Evolutionary conservation across 2,888 invertebrate genomes (phyloP).

Genomic region (Oxytorus armatus): DNA sequence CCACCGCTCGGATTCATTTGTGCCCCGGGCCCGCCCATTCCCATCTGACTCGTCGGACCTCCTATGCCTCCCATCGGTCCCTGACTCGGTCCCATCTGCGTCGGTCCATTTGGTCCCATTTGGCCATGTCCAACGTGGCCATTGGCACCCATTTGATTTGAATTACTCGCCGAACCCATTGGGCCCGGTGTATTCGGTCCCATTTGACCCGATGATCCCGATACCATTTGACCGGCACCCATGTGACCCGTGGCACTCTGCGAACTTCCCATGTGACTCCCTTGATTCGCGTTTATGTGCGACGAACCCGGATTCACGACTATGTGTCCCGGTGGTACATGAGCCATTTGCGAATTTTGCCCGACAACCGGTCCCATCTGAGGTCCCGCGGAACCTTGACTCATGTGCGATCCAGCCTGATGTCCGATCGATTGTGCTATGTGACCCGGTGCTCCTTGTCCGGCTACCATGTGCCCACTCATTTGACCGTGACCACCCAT

Average conservation of each 20-base stretch:
- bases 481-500: slow-evolving; percentile 71
- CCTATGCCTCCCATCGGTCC: slow-evolving; percentile 64
- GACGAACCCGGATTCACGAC: slow-evolving; percentile 68
- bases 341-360: slow-evolving; percentile 78
- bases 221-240: slow-evolving; percentile 49
- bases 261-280: slow-evolving; percentile 75
- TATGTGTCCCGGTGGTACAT: slow-evolving; percentile 70
- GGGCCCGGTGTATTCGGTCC: slow-evolving; percentile 81
- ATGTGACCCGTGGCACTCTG: slow-evolving; percentile 82
- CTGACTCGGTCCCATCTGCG: slow-evolving; percentile 73
- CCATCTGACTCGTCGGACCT: slow-evolving; percentile 54
- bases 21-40: slow-evolving; percentile 64
- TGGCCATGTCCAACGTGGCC: too few relatives aligned
- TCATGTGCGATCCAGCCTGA: slow-evolving; percentile 76
- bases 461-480: slow-evolving; percentile 65
- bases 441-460: slow-evolving; percentile 69
- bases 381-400: slow-evolving; percentile 51
- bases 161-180: slow-evolving; percentile 49
- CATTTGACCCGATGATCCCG: slow-evolving; percentile 75
- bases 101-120: slow-evolving; percentile 76
- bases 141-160: slow-evolving; percentile 76
- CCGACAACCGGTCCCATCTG: slow-evolving; percentile 77
- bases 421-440: slow-evolving; percentile 70
- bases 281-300: slow-evolving; percentile 69
- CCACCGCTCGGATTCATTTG: slow-evolving; percentile 50